A percentile compares a stretch with the other conserved stretches of the same genome.
Conservation (phyloP, 2,113 vertebrate species). For the Prinia subflava region DNA sequence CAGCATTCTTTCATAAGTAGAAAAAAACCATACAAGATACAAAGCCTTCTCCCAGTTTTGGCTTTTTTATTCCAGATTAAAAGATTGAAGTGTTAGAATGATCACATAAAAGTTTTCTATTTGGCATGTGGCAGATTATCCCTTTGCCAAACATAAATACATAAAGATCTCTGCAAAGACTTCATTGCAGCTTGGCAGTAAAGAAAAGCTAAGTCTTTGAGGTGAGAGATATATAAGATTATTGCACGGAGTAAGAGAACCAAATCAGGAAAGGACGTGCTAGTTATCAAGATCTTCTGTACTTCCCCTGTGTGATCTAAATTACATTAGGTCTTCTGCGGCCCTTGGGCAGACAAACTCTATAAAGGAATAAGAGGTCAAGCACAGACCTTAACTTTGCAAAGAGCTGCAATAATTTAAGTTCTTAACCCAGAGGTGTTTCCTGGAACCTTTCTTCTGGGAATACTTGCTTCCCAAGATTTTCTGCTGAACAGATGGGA, state of each 20-base stretch:
- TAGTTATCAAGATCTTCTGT: background rate
- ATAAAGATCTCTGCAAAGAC: background rate
- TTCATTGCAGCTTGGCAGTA: background rate
- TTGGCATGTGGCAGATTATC: background rate
- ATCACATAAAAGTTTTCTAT: background rate
- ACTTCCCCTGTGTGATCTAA: background rate
- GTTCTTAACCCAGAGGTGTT: background rate
- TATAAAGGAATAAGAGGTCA: background rate
- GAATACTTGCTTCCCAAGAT: background rate
- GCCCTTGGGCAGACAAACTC: background rate
- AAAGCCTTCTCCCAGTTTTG: background rate
- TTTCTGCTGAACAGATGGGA: constrained; percentile 11
- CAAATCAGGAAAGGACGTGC: background rate
- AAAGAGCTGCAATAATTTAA: background rate
- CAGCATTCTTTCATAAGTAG: background rate
- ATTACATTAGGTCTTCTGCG: background rate
- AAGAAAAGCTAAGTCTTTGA: background rate
- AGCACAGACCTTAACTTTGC: background rate
- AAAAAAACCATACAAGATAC: background rate
- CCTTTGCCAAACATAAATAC: background rate
- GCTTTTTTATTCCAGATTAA: background rate
- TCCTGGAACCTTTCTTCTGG: background rate
- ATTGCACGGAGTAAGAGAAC: background rate
- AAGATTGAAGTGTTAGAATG: background rate
- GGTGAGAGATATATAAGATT: background rate